Conservation (phyloP, 2,113 vertebrate species). For the Hipposideros armiger region DNA sequence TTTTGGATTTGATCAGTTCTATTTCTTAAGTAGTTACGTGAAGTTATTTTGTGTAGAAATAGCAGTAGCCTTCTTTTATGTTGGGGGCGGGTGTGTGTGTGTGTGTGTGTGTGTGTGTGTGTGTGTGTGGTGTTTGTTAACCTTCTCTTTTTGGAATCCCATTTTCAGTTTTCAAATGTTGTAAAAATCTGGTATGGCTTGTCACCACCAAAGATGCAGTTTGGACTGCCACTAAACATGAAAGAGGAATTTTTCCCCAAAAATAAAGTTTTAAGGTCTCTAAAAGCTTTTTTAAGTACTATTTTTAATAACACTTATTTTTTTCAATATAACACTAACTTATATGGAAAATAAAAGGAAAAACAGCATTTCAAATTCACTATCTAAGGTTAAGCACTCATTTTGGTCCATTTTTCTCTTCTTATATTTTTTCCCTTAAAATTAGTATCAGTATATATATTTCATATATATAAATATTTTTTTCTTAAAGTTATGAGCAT, state of each 20-base stretch:
- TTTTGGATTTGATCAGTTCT: background rate
- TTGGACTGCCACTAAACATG: background rate
- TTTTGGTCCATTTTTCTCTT: slow-evolving; percentile 18
- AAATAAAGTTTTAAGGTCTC: background rate
- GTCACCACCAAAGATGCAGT: background rate
- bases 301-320: slow-evolving; percentile 6
- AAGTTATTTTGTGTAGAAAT: background rate
- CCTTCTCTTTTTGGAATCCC: background rate
- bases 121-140: background rate
- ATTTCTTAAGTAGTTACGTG: background rate
- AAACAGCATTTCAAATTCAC: slow-evolving; percentile 9
- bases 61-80: no score
- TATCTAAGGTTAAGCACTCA: background rate
- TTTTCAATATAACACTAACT: background rate
- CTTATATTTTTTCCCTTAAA: background rate
- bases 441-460: slow-evolving; percentile 17
- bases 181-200: background rate
- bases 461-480: background rate
- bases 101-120: background rate
- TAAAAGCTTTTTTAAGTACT: background rate
- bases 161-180: background rate
- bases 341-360: background rate
- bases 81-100: no score
- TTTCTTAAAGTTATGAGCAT: background rate
- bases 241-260: background rate